These are phyloP conservation scores for Xylocampa areola DNA, from an alignment of 2,888 invertebrate genomes.

Conservation along the genomic window DNA sequence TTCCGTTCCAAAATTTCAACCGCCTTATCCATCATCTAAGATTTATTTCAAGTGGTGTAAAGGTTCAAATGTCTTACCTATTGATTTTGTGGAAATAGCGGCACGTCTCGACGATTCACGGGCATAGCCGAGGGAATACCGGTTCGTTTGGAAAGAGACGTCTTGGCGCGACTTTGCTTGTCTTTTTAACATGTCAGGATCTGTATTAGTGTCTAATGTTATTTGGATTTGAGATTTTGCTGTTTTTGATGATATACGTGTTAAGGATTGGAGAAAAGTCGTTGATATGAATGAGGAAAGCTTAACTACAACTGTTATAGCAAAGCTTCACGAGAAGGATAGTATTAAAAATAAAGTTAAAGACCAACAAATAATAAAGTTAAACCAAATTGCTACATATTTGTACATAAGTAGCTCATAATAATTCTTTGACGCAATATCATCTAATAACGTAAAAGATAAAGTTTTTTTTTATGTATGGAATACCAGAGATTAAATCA, in stretches of 20 bases:
- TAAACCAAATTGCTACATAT: too few species aligned
- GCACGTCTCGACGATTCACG: conserved; percentile 63
- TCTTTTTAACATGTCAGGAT: conserved; percentile 53
- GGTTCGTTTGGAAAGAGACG: conserved; percentile 47
- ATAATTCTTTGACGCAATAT: too few species aligned
- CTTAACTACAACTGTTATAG: too few species aligned
- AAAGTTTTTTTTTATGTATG: too few species aligned
- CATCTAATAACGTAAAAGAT: too few species aligned
- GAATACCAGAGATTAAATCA: conserved; percentile 1
- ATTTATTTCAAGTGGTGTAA: conserved; percentile 56
- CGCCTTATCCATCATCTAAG: conserved; percentile 48
- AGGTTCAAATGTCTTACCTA: conserved; percentile 72
- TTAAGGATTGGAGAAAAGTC: neutral
- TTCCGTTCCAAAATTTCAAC: conserved; percentile 40
- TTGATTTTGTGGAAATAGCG: conserved; percentile 78
- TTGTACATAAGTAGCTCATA: too few species aligned
- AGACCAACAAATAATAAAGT: too few species aligned
- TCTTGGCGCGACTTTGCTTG: conserved; percentile 39
- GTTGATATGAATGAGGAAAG: too few species aligned
- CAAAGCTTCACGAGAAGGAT: too few species aligned
- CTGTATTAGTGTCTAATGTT: conserved; percentile 37
- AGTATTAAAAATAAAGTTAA: too few species aligned
- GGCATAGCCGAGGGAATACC: conserved; percentile 52
- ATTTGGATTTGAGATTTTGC: conserved; percentile 27
- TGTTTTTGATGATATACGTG: conserved; percentile 6